These are phyloP conservation scores for Dicrostonyx torquatus DNA, from an alignment of 2,797 vertebrate genomes.

Conservation along the genomic window DNA sequence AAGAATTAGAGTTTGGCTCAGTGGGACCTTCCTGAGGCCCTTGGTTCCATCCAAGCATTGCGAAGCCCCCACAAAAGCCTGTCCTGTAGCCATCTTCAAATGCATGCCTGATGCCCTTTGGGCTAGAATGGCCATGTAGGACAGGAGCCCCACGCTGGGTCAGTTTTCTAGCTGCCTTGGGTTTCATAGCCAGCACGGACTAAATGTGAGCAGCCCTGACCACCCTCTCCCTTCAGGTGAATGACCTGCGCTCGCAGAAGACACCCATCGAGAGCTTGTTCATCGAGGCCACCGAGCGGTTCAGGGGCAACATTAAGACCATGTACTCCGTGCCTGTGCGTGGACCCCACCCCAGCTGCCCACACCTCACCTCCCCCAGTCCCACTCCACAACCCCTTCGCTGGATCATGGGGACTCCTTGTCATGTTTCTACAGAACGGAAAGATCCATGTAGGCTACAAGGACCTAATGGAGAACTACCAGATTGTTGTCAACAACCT, in stretches of 20 bases:
- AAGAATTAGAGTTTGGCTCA: not conserved
- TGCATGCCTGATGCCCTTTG: too few species aligned
- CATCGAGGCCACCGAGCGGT: constrained; percentile 95
- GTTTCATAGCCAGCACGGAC: not conserved
- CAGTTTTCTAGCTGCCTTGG: not conserved
- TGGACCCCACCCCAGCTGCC: constrained; percentile 44
- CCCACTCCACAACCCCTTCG: fast-evolving
- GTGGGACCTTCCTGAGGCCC: not conserved
- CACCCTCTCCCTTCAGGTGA: constrained; percentile 88
- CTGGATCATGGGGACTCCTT: not conserved
- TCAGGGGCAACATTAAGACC: constrained; percentile 95
- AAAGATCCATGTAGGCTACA: constrained; percentile 93
- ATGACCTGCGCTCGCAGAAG: constrained; percentile 94
- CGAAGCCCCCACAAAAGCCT: not conserved
- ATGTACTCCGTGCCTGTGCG: constrained; percentile 96
- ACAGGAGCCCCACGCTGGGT: not conserved
- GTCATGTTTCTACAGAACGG: constrained; percentile 82
- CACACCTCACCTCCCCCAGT: not conserved
- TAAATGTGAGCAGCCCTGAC: not conserved
- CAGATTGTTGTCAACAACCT: constrained; percentile 93
- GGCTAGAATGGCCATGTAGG: not conserved
- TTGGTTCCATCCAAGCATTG: not conserved
- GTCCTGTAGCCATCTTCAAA: not conserved
- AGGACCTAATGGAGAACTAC: constrained; percentile 95
- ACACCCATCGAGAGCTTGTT: constrained; percentile 94